Percentiles rank a stretch among this genome's conserved stretches.
These are phyloP conservation scores for Butorides virescens DNA, from an alignment of 2,113 vertebrate genomes.

Conservation along the genomic window DNA sequence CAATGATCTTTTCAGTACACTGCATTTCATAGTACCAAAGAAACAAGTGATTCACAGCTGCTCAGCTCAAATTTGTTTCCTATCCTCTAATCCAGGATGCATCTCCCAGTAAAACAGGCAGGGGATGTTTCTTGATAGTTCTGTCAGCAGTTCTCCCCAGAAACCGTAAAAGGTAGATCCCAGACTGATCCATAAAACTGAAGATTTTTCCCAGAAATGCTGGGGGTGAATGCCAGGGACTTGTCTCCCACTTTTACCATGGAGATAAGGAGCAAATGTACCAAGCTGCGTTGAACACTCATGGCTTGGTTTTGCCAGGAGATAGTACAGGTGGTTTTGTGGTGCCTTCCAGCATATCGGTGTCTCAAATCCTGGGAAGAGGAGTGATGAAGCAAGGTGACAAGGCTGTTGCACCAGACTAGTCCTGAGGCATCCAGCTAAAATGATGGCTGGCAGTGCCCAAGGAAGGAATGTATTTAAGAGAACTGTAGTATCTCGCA, in stretches of 20 bases:
- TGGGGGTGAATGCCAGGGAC: accelerated
- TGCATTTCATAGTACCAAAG: not conserved
- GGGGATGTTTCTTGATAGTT: not conserved
- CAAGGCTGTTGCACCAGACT: not conserved
- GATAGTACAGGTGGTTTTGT: not conserved
- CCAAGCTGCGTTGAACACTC: not conserved
- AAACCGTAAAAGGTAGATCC: not conserved
- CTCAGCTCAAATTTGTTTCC: not conserved
- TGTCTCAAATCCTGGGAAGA: not conserved
- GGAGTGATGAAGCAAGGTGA: not conserved
- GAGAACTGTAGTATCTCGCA: not conserved
- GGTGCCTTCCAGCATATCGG: not conserved
- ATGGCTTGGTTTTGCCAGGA: not conserved
- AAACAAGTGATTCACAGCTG: not conserved
- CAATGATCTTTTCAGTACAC: not conserved
- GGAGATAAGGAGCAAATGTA: not conserved
- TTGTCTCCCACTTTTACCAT: not conserved
- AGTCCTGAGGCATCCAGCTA: not conserved
- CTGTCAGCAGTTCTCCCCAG: not conserved
- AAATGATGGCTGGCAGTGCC: not conserved
- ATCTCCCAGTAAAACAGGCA: not conserved
- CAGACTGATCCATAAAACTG: not conserved
- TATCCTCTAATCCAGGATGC: not conserved
- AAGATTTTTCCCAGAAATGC: not conserved
- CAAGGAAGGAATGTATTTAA: not conserved